Base-by-base conservation (phyloP, 1,140 invertebrate species). In the Nephotettix cincticeps region DNA sequence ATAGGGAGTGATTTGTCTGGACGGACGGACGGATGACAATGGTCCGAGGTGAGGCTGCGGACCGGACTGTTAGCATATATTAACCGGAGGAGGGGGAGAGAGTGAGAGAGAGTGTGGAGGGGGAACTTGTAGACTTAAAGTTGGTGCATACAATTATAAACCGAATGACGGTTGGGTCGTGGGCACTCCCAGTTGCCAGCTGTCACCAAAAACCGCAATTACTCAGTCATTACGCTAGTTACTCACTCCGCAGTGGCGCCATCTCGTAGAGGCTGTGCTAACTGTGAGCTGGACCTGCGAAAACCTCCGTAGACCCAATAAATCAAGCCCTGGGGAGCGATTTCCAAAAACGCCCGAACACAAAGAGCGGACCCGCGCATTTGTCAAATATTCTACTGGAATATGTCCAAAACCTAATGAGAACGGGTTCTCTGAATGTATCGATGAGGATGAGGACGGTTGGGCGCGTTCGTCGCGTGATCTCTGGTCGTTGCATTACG, bases 141-240 rank as follows among this genome's bases (percentile, higher is more conserved):
- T 65, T 65, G 63, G 63, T 65, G 63, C 63, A 65, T 65, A 65
- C 63, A 65, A 65, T 65, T 65, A 65, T 65, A 29, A 65, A 65
- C 63, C 28, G 63, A 65, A 65, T 30, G 63, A 65, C 63, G 25
- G 63, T 65, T 40, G n/a, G 28, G 63, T 32, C 32, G 63, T 19
- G 30, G 32, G 25, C 63, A 65, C 63, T 30, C 63, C 63, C 63
- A 65, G 13, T 27, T n/a, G 25, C 28, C 63, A 65, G n/a, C 63
- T 65, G 63, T 32, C 28, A 40, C 47, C 21, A 54, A 54, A 54
- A 54, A 11, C 19, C 19, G 19, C 47, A 21, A 54, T 11, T 14
- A 19, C 19, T 19, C 47, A 4, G 47, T 21, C 19, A 11, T 21
- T 14, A 11, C 11, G 47, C 4, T 11, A n/a, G 13, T 4, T 21